Conservation (phyloP, 2,113 vertebrate genomes). For the Saccopteryx bilineata region DNA sequence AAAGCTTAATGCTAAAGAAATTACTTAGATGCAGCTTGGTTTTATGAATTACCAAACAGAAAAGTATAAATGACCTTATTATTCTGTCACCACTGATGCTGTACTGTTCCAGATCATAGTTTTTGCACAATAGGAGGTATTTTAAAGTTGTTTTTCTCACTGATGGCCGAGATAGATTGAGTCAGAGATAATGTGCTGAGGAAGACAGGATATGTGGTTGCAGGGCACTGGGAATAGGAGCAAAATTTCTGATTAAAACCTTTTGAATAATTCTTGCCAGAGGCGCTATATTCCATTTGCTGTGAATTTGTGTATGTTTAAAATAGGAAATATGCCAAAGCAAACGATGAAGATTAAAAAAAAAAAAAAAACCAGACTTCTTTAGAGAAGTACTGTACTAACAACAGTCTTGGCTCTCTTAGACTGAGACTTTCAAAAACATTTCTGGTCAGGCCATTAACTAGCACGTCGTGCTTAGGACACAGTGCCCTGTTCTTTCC, state of each 20-base stretch:
- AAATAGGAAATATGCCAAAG: constrained; percentile 64
- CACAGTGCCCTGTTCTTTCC: background rate
- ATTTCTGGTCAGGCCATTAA: background rate
- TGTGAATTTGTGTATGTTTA: constrained; percentile 54
- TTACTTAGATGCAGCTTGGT: constrained; percentile 81
- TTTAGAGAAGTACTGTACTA: background rate
- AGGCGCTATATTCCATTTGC: constrained; percentile 62
- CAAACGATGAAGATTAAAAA: constrained; percentile 23
- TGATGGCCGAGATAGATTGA: constrained; percentile 70
- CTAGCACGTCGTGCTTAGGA: background rate
- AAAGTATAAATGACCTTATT: constrained; percentile 83
- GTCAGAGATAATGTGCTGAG: constrained; percentile 65
- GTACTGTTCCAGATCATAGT: constrained; percentile 63
- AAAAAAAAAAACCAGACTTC: background rate
- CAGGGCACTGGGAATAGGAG: constrained; percentile 66
- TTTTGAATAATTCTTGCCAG: constrained; percentile 77
- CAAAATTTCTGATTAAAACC: constrained; percentile 74
- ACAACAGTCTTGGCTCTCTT: background rate
- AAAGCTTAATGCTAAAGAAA: constrained; percentile 84
- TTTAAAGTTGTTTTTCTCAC: constrained; percentile 63
- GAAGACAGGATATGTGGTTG: constrained; percentile 63
- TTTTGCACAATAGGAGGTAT: constrained; percentile 75
- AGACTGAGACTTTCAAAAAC: background rate
- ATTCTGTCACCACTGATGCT: constrained; percentile 67
- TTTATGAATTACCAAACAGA: constrained; percentile 84